Evolutionary conservation across 2,888 invertebrate species (phyloP), one percentile per base, ranked within the genome.

Genomic region (Leptinotarsa juncta): DNA sequence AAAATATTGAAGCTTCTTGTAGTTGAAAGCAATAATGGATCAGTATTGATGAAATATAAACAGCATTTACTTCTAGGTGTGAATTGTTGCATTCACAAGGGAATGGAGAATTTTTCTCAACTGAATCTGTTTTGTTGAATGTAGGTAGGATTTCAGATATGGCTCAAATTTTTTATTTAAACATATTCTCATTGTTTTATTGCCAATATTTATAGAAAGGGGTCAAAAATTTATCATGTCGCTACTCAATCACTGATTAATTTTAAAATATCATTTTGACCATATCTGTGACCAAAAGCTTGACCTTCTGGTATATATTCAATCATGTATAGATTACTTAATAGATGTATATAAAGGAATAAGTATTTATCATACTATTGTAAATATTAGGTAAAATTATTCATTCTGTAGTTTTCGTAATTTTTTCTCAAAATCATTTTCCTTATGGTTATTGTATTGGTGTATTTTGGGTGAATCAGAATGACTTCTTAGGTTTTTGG

Each of bases 11-110:
- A 57, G 23, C 23, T 20, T 62, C 10, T 62, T n/a, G 62, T 32
- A 62, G 32, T 7, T 3, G 3, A 62, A 32, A 42, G 42, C 23
- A 60, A 62, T 32, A 62, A 62, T 62, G 62, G 7, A 32, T 62
- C 62, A 62, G 62, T 62, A 62, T 62, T 62, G 32, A n/a, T 32
- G 26, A n/a, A 14, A n/a, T 42, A 15, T 12, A 62, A 62, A 3
- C 7, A n/a, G n/a, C 10, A 62, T 32, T 32, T 62, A 15, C 14
- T 51, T 15, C 51, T 51, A n/a, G n/a, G 4, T 51, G n/a, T 51
- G 51, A n/a, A 51, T 51, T 16, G 16, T 42, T 42, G 42, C 10
- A 42, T 42, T 42, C 0, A 10, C 42, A 53, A 53, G 18, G 18
- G 18, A 18, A 18, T 53, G 18, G 10, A 18, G 18, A 18, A 18